Percentiles rank a stretch among this genome's conserved stretches.
These are phyloP conservation scores for Bombus superbus DNA, from an alignment of 1,140 invertebrate species.

Conservation along the genomic window DNA sequence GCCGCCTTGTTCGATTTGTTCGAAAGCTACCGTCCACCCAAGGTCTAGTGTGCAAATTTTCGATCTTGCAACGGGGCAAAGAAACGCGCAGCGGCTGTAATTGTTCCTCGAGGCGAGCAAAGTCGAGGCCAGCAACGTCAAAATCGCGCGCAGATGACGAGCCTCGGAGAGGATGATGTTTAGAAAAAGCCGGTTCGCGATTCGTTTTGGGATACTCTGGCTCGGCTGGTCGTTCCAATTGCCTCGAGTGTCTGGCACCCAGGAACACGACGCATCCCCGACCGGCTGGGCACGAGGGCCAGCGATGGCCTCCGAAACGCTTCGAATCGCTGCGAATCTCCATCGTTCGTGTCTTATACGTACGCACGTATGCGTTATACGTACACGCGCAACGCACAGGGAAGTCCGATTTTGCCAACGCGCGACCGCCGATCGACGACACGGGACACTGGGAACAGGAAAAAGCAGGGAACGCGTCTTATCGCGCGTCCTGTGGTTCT, in stretches of 20 bases:
- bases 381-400: no score
- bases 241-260: background rate
- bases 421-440: no score
- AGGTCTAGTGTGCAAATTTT: background rate
- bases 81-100: slow-evolving; percentile 9
- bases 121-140: background rate
- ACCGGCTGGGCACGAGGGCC: background rate
- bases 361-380: no score
- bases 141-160: slow-evolving; percentile 21
- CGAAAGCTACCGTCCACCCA: no score
- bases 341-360: no score
- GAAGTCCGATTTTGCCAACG: no score
- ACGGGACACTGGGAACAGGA: no score
- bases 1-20: background rate
- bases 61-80: background rate
- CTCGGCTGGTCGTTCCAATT: slow-evolving; percentile 28
- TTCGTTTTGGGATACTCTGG: slow-evolving; percentile 63
- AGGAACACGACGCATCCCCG: slow-evolving; percentile 24
- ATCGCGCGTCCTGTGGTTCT: no score
- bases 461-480: no score
- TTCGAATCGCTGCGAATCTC: no score
- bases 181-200: slow-evolving; percentile 70
- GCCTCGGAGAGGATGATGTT: slow-evolving; percentile 26
- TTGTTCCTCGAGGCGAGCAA: slow-evolving; percentile 9
- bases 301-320: no score